phyloP scores from a whole-genome alignment of 1,140 invertebrate species.

The Leptoteleia sp. region DNA sequence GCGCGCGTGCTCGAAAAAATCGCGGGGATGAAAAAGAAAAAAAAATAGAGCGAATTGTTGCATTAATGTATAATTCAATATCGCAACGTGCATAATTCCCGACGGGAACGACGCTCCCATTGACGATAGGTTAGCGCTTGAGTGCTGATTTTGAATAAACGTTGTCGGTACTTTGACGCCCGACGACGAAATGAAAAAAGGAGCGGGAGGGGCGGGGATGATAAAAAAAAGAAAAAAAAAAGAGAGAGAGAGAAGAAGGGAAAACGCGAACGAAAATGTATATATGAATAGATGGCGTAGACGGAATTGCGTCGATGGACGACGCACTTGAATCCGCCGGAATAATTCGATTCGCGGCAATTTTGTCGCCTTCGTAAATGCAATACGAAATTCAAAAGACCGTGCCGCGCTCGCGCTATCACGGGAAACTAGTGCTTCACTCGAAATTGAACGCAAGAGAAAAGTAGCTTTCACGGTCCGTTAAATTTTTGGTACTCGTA shows the following conservation, averaged over 20 bases:
- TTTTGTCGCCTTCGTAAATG: conserved; percentile 63
- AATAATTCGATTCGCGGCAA: conserved; percentile 64
- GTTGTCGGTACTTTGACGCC: too few relatives aligned
- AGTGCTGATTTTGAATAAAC: too few relatives aligned
- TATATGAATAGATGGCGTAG: conserved; percentile 34
- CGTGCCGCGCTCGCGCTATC: conserved; percentile 43
- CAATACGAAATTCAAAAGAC: conserved; percentile 64
- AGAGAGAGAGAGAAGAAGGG: too few relatives aligned
- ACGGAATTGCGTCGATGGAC: conserved; percentile 39
- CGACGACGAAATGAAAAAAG: conserved; percentile 24
- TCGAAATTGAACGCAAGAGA: conserved; percentile 67
- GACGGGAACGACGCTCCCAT: too few relatives aligned
- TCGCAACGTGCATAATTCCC: conserved; percentile 36
- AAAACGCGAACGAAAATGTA: conserved; percentile 5
- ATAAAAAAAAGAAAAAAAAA: too few relatives aligned
- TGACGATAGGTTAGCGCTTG: too few relatives aligned
- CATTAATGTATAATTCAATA: conserved; percentile 52
- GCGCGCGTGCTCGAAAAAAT: conserved; percentile 8
- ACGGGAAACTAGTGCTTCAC: conserved; percentile 53
- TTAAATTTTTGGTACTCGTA: conserved; percentile 68
- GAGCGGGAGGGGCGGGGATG: too few relatives aligned
- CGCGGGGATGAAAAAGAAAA: conserved; percentile 1
- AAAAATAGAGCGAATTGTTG: conserved; percentile 28
- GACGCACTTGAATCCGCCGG: conserved; percentile 47
- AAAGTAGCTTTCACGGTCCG: conserved; percentile 69